These are phyloP conservation scores for Elymnias hypermnestra DNA, from an alignment of 1,140 invertebrate species.

Conservation along the genomic window DNA sequence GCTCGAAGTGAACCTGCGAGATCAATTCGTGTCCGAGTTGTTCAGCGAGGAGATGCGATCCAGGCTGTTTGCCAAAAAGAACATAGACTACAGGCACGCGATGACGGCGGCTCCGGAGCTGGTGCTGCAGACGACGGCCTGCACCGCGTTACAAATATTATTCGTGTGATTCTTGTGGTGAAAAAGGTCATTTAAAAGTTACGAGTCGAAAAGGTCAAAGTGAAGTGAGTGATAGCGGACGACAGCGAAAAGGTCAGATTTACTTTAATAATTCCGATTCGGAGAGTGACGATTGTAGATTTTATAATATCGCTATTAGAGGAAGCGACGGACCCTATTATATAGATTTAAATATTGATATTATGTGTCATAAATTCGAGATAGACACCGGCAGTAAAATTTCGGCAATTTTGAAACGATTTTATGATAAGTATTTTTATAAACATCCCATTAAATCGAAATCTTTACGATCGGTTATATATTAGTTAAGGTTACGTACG, in stretches of 20 bases:
- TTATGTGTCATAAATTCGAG: conserved; percentile 6
- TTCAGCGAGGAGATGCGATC: conserved; percentile 28
- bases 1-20: conserved; percentile 25
- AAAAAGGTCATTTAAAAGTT: conserved; percentile 18
- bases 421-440: not conserved
- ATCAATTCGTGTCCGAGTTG: conserved; percentile 28
- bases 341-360: not conserved
- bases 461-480: conserved; percentile 19
- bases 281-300: conserved; percentile 12
- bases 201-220: conserved; percentile 8
- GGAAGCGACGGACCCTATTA: conserved; percentile 2
- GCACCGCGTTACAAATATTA: conserved; percentile 14
- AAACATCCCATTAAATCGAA: conserved; percentile 5
- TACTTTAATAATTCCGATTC: conserved; percentile 7
- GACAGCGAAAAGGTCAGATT: not conserved
- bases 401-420: conserved; percentile 14
- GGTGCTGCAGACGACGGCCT: conserved; percentile 17
- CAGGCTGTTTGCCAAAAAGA: conserved; percentile 20
- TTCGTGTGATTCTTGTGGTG: conserved; percentile 18
- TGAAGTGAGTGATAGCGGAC: not conserved
- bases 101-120: conserved; percentile 19
- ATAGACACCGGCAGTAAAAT: conserved; percentile 21
- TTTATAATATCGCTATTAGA: conserved; percentile 10
- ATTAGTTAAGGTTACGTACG: conserved; percentile 1
- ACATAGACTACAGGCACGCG: conserved; percentile 20